A percentile compares a stretch with the other conserved stretches of the same genome.
phyloP scores from a whole-genome alignment of 2,113 vertebrate species.

The Phrynosoma platyrhinos region DNA sequence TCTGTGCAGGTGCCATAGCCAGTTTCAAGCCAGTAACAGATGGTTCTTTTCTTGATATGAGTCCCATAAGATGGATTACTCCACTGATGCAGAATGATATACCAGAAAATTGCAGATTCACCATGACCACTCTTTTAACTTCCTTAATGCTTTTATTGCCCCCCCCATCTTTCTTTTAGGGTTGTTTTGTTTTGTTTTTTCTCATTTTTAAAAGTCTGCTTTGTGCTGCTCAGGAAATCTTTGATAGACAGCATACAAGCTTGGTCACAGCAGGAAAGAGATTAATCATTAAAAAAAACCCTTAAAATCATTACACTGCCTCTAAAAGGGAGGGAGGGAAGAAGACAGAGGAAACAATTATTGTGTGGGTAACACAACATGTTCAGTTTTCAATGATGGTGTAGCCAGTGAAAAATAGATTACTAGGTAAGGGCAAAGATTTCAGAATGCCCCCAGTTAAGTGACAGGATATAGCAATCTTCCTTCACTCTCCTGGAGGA shows the following conservation, averaged over 20 bases:
- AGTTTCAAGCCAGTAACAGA: slow-evolving; percentile 65
- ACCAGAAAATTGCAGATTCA: slow-evolving; percentile 69
- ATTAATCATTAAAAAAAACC: background rate
- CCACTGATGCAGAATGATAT: slow-evolving; percentile 61
- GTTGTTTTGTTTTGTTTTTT: background rate
- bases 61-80: slow-evolving; percentile 70
- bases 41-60: slow-evolving; percentile 66
- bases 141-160: slow-evolving; percentile 47
- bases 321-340: background rate
- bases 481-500: background rate
- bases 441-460: background rate
- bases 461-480: background rate
- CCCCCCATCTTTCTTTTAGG: background rate
- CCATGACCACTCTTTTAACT: slow-evolving; percentile 51
- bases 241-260: background rate
- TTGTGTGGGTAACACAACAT: slow-evolving; percentile 11
- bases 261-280: slow-evolving; percentile 5
- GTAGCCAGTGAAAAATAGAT: slow-evolving; percentile 17
- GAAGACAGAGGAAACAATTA: background rate
- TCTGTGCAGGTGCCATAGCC: slow-evolving; percentile 40
- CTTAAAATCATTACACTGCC: background rate
- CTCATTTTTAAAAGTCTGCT: background rate
- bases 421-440: slow-evolving; percentile 1
- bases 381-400: slow-evolving; percentile 14
- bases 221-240: slow-evolving; percentile 38